A percentile compares a stretch with the other conserved stretches of the same genome.
These are phyloP conservation scores for Pseudopodoces humilis DNA, from an alignment of 2,113 vertebrate genomes.

Conservation along the genomic window DNA sequence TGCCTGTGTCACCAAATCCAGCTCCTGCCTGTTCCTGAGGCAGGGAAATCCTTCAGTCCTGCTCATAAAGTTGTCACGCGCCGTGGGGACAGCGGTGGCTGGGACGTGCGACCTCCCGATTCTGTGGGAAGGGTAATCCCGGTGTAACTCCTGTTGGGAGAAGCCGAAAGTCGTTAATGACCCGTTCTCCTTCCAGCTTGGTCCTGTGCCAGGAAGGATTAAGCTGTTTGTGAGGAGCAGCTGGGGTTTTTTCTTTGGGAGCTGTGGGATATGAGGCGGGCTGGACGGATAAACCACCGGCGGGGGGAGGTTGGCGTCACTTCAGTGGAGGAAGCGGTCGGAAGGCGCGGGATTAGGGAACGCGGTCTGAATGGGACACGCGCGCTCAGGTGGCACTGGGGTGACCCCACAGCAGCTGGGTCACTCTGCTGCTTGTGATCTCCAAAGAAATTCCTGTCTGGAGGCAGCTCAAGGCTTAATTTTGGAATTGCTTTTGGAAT, in stretches of 20 bases:
- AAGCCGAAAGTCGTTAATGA: background rate
- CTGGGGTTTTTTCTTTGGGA: constrained; percentile 26
- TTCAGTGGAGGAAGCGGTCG: background rate
- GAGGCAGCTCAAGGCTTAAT: background rate
- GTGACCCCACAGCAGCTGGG: background rate
- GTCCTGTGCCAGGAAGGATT: constrained; percentile 49
- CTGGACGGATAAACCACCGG: background rate
- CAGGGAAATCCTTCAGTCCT: accelerated
- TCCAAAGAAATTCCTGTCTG: background rate
- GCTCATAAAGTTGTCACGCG: accelerated
- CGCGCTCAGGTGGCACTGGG: background rate
- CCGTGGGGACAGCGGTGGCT: accelerated
- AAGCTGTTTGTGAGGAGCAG: constrained; percentile 49
- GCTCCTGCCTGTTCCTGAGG: background rate
- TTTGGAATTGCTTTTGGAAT: background rate
- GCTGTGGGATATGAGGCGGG: background rate
- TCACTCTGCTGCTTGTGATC: background rate
- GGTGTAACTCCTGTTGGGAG: background rate
- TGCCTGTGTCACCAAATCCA: accelerated
- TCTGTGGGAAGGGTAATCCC: background rate
- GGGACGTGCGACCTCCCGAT: background rate
- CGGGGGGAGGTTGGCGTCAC: background rate
- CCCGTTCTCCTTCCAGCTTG: background rate
- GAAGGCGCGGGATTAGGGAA: background rate
- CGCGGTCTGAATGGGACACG: background rate